Evolutionary conservation across 2,888 invertebrate genomes (phyloP), one percentile per base, ranked within the genome.

Genomic region (Oscheius sp.): DNA sequence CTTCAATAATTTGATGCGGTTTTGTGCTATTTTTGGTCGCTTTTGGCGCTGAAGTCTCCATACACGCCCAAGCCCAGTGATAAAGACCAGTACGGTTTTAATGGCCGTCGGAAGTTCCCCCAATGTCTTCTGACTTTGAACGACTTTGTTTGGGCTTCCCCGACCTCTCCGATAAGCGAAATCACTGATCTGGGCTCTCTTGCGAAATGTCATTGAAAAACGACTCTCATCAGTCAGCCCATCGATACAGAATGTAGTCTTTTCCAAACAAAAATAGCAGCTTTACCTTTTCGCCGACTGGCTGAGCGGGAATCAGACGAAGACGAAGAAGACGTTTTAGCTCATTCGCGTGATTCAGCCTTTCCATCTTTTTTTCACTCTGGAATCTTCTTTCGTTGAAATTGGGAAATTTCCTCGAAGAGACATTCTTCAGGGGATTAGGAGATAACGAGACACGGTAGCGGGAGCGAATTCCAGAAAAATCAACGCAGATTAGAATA

Each of bases 371-470:
- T 10, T 37, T 15, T 37, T 15, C 15, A 10, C 42, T 12, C 42
- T 42, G 42, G 17, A 42, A n/a, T 52, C 52, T 29, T 52, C 29
- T 52, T 33, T 33, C 15, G n/a, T 34, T 48, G 3, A 3, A n/a
- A 48, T 48, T n/a, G 46, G 37, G 15, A 37, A 15, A 37, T 8
- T 10, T 8, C 8, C 8, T 10, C 8, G 37, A 12, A 25, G 25
- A 23, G 48, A 48, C 48, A 48, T 48, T 33, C 29, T 20, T 42
- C 20, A 39, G 42, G 29, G 61, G 61, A 61, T 61, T 61, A 61
- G 33, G 45, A 17, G 61, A 61, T 61, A 61, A 61, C 27, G 10
- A 10, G 42, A n/a, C n/a, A n/a, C n/a, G n/a, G n/a, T n/a, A n/a
- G n/a, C n/a, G 23, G 46, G 46, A 17, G 20, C 12, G 46, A 20